A percentile compares a stretch with the other conserved stretches of the same genome.
Evolutionary conservation across 2,888 invertebrate species (phyloP).

Genomic region (Scaptomyza tumidula): DNA sequence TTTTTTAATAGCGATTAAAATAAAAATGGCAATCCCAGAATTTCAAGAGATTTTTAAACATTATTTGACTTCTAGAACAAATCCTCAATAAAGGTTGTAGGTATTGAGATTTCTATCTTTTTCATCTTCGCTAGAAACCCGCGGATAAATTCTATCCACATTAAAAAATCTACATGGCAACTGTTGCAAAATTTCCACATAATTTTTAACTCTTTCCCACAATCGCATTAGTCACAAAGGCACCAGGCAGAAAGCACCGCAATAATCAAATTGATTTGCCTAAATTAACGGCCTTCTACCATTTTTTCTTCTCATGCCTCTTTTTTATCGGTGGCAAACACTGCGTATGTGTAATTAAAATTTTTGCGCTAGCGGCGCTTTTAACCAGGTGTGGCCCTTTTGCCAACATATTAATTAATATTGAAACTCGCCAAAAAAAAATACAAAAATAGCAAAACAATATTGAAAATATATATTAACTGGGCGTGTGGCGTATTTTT

Average conservation of each 20-base stretch:
- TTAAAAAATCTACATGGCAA: background rate
- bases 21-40: no score
- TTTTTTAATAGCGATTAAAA: slow-evolving; percentile 1
- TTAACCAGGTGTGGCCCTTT: slow-evolving; percentile 76
- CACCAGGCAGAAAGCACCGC: slow-evolving; percentile 1
- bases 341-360: slow-evolving; percentile 68
- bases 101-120: no score
- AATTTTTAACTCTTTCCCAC: slow-evolving; percentile 28
- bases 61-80: no score
- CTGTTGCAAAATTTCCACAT: background rate
- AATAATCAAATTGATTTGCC: slow-evolving; percentile 57
- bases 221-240: slow-evolving; percentile 39
- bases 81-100: no score
- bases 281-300: slow-evolving; percentile 58
- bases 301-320: slow-evolving; percentile 36
- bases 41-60: background rate
- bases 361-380: slow-evolving; percentile 64
- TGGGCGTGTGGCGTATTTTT: slow-evolving; percentile 56
- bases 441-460: slow-evolving; percentile 23
- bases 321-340: slow-evolving; percentile 38
- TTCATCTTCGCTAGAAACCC: no score
- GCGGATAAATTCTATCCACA: no score
- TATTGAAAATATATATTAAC: slow-evolving; percentile 28
- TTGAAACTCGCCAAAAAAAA: slow-evolving; percentile 11
- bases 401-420: slow-evolving; percentile 71